phyloP scores from a whole-genome alignment of 2,113 vertebrate genomes.

The Ancistrus triradiatus region DNA sequence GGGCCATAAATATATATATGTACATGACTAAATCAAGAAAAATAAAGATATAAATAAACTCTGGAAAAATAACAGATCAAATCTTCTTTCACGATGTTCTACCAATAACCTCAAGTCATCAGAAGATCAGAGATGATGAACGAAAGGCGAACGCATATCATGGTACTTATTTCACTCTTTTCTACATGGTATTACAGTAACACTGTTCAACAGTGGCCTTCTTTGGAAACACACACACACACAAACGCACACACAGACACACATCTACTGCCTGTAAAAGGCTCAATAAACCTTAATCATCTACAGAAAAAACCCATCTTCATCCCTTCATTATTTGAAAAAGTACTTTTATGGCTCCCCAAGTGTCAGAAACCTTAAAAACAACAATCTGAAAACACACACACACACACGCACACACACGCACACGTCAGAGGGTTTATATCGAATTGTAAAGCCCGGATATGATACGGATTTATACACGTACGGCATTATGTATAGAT shows the following conservation, averaged over 20 bases:
- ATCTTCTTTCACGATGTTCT: conserved; percentile 43
- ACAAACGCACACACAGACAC: conserved; percentile 32
- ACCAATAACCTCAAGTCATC: conserved; percentile 75
- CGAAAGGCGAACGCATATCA: conserved; percentile 63
- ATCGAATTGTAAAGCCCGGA: conserved; percentile 49
- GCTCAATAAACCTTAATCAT: conserved; percentile 3
- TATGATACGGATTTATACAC: conserved; percentile 53
- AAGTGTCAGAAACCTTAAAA: neutral
- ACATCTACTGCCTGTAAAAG: neutral
- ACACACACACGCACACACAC: neutral
- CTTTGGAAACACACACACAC: conserved; percentile 59
- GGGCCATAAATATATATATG: conserved; percentile 70
- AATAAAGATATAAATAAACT: conserved; percentile 69
- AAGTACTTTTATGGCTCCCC: neutral
- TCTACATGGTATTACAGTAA: conserved; percentile 57
- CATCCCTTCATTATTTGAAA: neutral
- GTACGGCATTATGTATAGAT: conserved; percentile 49
- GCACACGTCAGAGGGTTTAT: neutral
- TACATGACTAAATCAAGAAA: conserved; percentile 73
- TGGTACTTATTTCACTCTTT: conserved; percentile 58
- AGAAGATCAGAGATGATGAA: conserved; percentile 74
- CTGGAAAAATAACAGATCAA: conserved; percentile 61
- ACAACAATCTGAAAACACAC: neutral
- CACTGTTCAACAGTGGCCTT: conserved; percentile 85
- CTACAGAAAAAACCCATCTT: neutral